Evolutionary conservation across 2,888 invertebrate species (phyloP), one percentile per base, ranked within the genome.

Genomic region (Drosophila mimica): DNA sequence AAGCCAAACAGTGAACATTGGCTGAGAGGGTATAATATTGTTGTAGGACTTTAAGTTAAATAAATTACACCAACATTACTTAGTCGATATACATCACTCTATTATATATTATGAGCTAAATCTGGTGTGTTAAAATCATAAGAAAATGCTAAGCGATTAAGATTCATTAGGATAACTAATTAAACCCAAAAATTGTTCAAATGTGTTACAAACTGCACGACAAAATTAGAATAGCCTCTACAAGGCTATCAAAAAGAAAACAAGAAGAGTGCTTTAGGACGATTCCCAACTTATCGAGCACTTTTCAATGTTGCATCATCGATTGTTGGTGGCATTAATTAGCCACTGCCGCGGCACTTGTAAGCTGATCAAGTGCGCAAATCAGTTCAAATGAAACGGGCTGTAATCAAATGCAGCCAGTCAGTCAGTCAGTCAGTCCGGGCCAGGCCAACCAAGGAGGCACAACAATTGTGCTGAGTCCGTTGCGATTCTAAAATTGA

Each of bases 401-500:
- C 74, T 82, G 67, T 77, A 83, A 83, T 83, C 82, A 83, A 83
- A 82, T 82, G 83, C 83, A 76, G 70, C 25, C 61, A 72, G 71
- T 58, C 65, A 61, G 36, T 33, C 58, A 72, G 71, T 58, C 65
- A 61, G 46, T 58, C 48, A 33, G 59, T 7, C 20, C 53, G 61
- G 20, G 36, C 0, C 25, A 46, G 25, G 46, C 46, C 46, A 67
- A 28, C 11, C 54, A 64, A 43, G 7, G 46, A 59, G 43, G 64
- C 61, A 63, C 67, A 70, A 70, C 73, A 75, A 79, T 81, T 76
- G 71, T 62, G 53, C 49, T 13, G 49, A 54, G 63, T 74, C 77
- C 84, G 81, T 81, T 81, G 84, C 72, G 83, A 84, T 90, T 89
- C 81, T 78, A 79, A 87, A 87, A 87, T 87, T 87, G 87, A 87